These are phyloP conservation scores for Etheostoma spectabile DNA, from an alignment of 2,113 vertebrate species.

Conservation along the genomic window DNA sequence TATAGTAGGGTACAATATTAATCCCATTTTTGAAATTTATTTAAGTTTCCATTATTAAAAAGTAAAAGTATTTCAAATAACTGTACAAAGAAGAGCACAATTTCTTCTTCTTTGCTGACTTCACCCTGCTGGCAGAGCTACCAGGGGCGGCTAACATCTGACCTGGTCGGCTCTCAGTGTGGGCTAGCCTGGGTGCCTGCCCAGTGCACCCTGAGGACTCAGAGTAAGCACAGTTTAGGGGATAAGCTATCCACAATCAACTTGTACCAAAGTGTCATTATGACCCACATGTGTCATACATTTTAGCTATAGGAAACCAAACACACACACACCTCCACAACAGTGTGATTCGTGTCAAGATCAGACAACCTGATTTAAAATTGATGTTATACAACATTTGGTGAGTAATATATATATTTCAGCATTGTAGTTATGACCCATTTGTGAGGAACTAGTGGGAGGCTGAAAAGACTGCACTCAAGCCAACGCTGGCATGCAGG, in stretches of 20 bases:
- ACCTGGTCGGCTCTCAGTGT: constrained; percentile 54
- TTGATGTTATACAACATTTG: background rate
- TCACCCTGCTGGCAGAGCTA: constrained; percentile 34
- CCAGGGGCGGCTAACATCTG: constrained; percentile 43
- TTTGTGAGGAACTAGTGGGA: constrained; percentile 43
- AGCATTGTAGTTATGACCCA: constrained; percentile 44
- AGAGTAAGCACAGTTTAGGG: constrained; percentile 60
- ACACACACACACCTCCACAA: background rate
- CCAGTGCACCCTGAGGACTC: constrained; percentile 47
- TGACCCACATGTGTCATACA: constrained; percentile 26
- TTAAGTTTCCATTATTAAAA: background rate
- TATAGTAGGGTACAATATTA: background rate
- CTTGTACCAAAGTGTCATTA: background rate
- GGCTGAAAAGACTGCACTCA: constrained; percentile 17
- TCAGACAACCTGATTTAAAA: constrained; percentile 7
- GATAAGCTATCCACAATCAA: constrained; percentile 56
- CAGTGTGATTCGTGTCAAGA: background rate
- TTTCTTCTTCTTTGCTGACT: constrained; percentile 17
- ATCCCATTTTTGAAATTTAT: background rate
- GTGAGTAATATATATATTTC: constrained; percentile 20
- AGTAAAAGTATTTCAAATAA: background rate
- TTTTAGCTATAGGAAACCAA: constrained; percentile 11
- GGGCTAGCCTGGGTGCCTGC: constrained; percentile 47
- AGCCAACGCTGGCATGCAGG: constrained; percentile 7
- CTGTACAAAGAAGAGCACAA: background rate